phyloP scores from a whole-genome alignment of 2,888 invertebrate species.

The Ichneumoninae sp. region DNA sequence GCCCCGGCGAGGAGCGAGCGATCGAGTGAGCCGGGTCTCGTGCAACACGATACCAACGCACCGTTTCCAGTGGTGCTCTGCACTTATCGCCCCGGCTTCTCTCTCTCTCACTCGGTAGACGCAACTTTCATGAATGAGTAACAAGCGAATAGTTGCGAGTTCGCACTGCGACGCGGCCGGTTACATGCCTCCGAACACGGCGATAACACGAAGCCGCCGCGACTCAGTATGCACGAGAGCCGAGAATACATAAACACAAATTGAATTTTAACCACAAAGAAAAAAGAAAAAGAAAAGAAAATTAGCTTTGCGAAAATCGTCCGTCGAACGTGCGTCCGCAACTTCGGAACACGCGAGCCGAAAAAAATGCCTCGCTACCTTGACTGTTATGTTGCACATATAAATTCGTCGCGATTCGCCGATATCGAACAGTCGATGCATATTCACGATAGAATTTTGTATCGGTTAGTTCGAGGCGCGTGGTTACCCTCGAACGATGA shows the following conservation, averaged over 20 bases:
- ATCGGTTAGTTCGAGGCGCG: slow-evolving; percentile 49
- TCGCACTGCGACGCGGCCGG: slow-evolving; percentile 1
- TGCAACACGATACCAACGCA: slow-evolving; percentile 42
- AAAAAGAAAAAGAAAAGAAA: background rate
- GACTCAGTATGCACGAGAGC: background rate
- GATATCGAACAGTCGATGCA: slow-evolving; percentile 17
- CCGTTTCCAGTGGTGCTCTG: slow-evolving; percentile 17
- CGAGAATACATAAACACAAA: slow-evolving; percentile 16
- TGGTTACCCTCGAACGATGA: slow-evolving; percentile 60
- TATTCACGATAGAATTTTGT: slow-evolving; percentile 22
- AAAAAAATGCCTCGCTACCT: slow-evolving; percentile 16
- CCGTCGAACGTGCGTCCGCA: slow-evolving; percentile 18
- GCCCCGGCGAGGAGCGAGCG: slow-evolving; percentile 11
- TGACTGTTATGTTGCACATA: background rate
- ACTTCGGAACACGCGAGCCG: background rate
- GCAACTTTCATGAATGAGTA: slow-evolving; percentile 64
- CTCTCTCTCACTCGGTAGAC: slow-evolving; percentile 52
- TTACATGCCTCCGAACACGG: slow-evolving; percentile 8
- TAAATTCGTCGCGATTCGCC: slow-evolving; percentile 11
- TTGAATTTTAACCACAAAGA: slow-evolving; percentile 44
- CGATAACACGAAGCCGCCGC: background rate
- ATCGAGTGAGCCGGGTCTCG: slow-evolving; percentile 20
- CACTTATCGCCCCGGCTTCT: slow-evolving; percentile 34
- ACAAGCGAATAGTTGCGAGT: slow-evolving; percentile 37
- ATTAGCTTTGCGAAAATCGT: slow-evolving; percentile 6